Percentiles rank a stretch among this genome's conserved stretches.
These are phyloP conservation scores for Triplophysa siluroides DNA, from an alignment of 2,113 vertebrate genomes.

Conservation along the genomic window DNA sequence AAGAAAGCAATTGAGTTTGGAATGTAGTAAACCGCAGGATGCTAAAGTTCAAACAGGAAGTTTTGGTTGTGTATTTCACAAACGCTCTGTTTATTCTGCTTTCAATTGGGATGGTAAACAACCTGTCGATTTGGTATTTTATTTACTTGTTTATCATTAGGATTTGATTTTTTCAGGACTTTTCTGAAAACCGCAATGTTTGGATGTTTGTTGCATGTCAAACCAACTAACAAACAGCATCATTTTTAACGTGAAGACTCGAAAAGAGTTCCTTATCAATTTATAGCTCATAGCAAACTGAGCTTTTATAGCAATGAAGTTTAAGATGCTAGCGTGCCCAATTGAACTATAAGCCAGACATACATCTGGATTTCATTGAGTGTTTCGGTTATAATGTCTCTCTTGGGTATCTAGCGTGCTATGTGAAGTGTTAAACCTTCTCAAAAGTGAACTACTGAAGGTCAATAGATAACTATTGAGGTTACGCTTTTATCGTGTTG, in stretches of 20 bases:
- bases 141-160: no score
- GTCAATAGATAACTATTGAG: not conserved
- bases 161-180: not conserved
- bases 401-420: constrained; percentile 36
- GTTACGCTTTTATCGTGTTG: no score
- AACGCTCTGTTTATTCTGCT: no score
- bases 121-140: no score
- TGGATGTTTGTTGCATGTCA: no score
- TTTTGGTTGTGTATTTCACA: not conserved
- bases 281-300: not conserved
- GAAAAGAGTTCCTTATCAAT: not conserved
- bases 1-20: not conserved
- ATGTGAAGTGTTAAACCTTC: constrained; percentile 19
- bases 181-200: not conserved
- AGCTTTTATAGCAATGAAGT: not conserved
- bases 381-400: constrained; percentile 40
- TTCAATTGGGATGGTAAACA: no score
- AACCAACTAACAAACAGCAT: not conserved
- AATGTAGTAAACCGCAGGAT: not conserved
- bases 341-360: constrained; percentile 26
- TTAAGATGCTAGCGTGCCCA: not conserved
- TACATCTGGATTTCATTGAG: constrained; percentile 47
- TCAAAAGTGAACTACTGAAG: not conserved
- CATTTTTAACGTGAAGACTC: not conserved
- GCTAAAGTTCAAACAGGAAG: not conserved